Base-by-base conservation (phyloP, 92 coral and sea anemone genomes). In the Porites divaricata region DNA sequence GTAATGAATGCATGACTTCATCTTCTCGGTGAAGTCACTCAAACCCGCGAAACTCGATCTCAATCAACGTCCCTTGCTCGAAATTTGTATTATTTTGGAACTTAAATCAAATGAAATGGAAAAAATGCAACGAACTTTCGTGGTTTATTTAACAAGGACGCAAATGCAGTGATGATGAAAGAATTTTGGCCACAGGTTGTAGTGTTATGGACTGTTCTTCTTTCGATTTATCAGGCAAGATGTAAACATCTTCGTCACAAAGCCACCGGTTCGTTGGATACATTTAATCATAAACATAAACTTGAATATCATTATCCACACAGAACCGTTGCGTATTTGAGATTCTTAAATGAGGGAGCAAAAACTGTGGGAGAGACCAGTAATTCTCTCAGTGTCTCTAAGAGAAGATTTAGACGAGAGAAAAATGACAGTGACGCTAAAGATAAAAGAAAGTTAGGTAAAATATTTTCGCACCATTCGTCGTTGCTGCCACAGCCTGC, bases 401-500 rank as follows among this genome's bases (percentile, higher is more conserved):
- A 61, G 6, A 25, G 12, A 70, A 63, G 80, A 88, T 49, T 19
- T 2, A 88, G 75, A 59, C 87, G 89, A 28, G 70, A 80, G 20
- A 85, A 12, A 20, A 41, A 6, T 19, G 12, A 57, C 7, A 74
- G 9, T 19, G 12, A 65, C 3, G 58, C 54, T 24, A 45, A 16
- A 26, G 41, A 59, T 15, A 71, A 81, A 3, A 72, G 66, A 25
- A 73, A 63, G 12, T 50, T 63, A 2, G 26, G 63, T 6, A 24
- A 12, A 11, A 72, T 72, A 48, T 24, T 15, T 22, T 59, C 86
- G 8, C 74, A 52, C 28, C 75, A 35, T 53, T 67, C 84, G 15
- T 25, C 84, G 8, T 9, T 73, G 17, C 81, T 93, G 11, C 97
- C 97, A 21, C 94, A 88, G 81, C 91, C 97, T 19, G 84, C 78